These are phyloP conservation scores for Aphaenogaster floridana DNA, from an alignment of 1,140 invertebrate genomes.

Conservation along the genomic window DNA sequence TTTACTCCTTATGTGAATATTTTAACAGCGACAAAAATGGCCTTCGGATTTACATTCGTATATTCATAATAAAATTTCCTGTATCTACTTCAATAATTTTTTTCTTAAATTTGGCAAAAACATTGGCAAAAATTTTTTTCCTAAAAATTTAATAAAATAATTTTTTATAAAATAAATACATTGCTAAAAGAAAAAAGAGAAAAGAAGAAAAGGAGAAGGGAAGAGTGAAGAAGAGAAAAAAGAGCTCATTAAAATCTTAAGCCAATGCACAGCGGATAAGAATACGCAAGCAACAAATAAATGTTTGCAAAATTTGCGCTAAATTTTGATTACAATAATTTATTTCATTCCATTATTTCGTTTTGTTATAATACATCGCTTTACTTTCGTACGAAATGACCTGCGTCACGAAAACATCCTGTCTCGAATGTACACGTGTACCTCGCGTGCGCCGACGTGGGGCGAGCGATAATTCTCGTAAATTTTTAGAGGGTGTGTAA, in stretches of 20 bases:
- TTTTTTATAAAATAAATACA: too few relatives aligned
- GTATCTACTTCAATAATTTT: too few relatives aligned
- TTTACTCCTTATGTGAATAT: not conserved
- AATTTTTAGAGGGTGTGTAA: slow-evolving; percentile 27
- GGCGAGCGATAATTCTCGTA: not conserved
- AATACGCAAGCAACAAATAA: not conserved
- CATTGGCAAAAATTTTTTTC: too few relatives aligned
- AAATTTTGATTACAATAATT: not conserved
- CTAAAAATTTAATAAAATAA: too few relatives aligned
- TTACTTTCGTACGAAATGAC: not conserved
- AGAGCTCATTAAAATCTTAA: not conserved
- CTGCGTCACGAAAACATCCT: not conserved
- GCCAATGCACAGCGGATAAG: not conserved
- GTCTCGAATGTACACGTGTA: not conserved
- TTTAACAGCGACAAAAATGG: not conserved
- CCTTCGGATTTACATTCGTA: not conserved
- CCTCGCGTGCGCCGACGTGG: not conserved
- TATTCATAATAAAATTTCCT: not conserved
- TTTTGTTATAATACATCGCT: not conserved
- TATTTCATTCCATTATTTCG: not conserved
- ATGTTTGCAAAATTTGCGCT: not conserved
- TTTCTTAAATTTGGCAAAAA: too few relatives aligned
- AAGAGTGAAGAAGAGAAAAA: not conserved
- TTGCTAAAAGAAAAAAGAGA: not conserved
- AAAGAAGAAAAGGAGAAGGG: not conserved